These are phyloP conservation scores for Chrysopa pallens DNA, from an alignment of 1,140 invertebrate genomes.

Conservation along the genomic window DNA sequence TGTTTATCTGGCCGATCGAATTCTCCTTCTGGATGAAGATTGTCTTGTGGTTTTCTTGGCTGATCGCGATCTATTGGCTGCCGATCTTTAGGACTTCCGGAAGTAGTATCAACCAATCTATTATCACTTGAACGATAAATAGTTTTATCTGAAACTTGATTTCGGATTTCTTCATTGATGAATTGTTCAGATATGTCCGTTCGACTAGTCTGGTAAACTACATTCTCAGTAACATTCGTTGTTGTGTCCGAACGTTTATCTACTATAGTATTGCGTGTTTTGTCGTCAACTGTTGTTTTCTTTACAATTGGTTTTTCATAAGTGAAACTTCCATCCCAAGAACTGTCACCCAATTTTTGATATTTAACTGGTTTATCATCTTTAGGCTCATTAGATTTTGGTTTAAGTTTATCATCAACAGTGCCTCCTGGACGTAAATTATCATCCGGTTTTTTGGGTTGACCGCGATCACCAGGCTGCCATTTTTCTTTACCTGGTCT, in stretches of 20 bases:
- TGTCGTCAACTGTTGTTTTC: background rate
- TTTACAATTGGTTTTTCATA: background rate
- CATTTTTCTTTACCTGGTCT: constrained; percentile 18
- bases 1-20: constrained; percentile 20
- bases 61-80: constrained; percentile 25
- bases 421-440: constrained; percentile 25
- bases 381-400: constrained; percentile 27
- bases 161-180: constrained; percentile 25
- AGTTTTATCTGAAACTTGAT: constrained; percentile 18
- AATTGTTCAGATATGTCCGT: constrained; percentile 17
- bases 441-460: constrained; percentile 21
- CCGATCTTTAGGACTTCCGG: constrained; percentile 12
- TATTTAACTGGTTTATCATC: constrained; percentile 13
- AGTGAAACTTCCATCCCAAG: background rate
- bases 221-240: no score
- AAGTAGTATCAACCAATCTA: constrained; percentile 22
- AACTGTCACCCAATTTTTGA: background rate
- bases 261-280: no score
- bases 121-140: constrained; percentile 24
- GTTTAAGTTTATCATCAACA: constrained; percentile 22
- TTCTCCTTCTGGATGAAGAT: constrained; percentile 37
- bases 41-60: constrained; percentile 31
- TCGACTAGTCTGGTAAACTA: constrained; percentile 18
- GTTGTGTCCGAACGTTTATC: no score
- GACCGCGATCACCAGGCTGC: constrained; percentile 23